Percentiles rank a stretch among this genome's conserved stretches.
These are phyloP conservation scores for Bradypus variegatus DNA, from an alignment of 2,797 vertebrate species.

Conservation along the genomic window DNA sequence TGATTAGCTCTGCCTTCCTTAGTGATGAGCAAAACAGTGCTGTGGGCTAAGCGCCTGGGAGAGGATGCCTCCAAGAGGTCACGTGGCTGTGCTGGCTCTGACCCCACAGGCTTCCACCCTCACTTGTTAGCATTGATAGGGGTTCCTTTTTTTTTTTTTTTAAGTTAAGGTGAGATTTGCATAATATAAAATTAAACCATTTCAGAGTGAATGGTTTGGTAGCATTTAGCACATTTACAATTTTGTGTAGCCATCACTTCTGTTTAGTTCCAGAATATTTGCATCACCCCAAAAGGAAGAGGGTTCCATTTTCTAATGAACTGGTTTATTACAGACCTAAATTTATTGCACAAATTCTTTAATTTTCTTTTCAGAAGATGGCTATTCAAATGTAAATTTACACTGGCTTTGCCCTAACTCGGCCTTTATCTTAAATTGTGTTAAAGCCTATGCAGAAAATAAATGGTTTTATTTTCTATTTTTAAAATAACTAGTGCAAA, in stretches of 20 bases:
- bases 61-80: neutral
- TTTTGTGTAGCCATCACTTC: neutral
- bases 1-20: neutral
- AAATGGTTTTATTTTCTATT: slow-evolving; percentile 2
- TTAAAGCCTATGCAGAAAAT: neutral
- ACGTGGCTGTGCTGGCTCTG: neutral
- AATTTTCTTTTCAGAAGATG: slow-evolving; percentile 28
- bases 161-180: neutral
- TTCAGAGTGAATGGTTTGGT: neutral
- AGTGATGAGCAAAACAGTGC: neutral
- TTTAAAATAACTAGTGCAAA: slow-evolving; percentile 18
- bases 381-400: neutral
- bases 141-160: neutral
- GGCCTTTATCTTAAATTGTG: neutral
- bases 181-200: too few species aligned
- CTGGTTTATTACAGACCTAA: neutral
- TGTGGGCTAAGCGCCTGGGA: neutral
- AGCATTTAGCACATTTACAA: neutral
- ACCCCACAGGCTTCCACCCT: neutral
- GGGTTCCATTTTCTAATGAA: neutral
- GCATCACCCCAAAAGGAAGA: neutral
- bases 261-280: neutral
- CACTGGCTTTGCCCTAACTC: neutral
- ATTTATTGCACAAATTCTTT: neutral
- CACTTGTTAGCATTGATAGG: neutral